Evolutionary conservation across 30 jellyfish, hydroid and myxozoan species (phyloP), one percentile per base, ranked within the genome.

Genomic region (Chironex yamaguchii): DNA sequence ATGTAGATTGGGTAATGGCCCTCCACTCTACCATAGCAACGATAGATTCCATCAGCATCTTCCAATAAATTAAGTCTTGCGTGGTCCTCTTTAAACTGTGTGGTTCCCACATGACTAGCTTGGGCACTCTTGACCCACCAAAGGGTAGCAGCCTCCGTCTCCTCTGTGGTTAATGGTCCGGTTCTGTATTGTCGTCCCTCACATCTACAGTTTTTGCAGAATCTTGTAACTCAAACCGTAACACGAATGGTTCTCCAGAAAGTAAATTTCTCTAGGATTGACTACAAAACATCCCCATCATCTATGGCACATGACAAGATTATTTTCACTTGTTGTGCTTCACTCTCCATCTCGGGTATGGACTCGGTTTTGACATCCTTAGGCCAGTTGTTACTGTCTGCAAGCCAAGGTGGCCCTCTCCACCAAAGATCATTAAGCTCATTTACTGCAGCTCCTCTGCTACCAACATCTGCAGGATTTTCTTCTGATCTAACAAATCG

Each of bases 141-240:
- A 1, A 29, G 29, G 13, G 29, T 70, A 1, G 29, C 22, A 29
- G 25, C 27, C 33, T 84, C 85, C 26, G 53, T 48, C 53, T 70
- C 90, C 22, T 84, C 91, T 21, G 91, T 49, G 30, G 96, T 32
- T 62, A 82, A 48, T 0, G 92, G 89, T 32, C 92, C 92, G 14
- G 29, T 1, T 25, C 3, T 13, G 2, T 12, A 9, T 2, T 28
- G 26, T 30, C 58, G 12, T 34, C 48, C 48, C 76, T 64, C 34
- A 21, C n/a, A 27, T 42, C 42, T 81, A 34, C 84, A 72, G 85
- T 85, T 85, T 17, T 34, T 33, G 13, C 72, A 32, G 30, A 85
- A 58, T 31, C 91, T 70, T 20, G 66, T 22, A 11, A 85, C 74
- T 84, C 95, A 85, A 0, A 90, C 52, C 3, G 85, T 21, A 0